These are phyloP conservation scores for Hippoglossus stenolepis DNA, from an alignment of 2,113 vertebrate species.

Conservation along the genomic window DNA sequence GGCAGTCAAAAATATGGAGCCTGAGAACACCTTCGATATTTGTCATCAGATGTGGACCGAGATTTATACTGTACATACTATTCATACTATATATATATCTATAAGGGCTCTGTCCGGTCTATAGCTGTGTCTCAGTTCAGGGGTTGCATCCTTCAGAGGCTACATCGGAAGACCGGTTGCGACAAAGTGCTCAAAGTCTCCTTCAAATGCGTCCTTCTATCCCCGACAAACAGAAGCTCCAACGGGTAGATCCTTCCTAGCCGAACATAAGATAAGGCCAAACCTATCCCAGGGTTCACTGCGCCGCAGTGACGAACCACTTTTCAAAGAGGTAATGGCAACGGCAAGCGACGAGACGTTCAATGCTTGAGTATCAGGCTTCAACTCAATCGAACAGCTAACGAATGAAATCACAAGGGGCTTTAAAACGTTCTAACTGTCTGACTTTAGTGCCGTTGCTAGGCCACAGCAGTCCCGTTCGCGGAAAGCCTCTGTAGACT, in stretches of 20 bases:
- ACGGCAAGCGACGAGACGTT: too few species aligned
- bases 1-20: slow-evolving; percentile 33
- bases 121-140: neutral
- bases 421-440: too few species aligned
- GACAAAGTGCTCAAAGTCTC: too few species aligned
- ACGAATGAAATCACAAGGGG: too few species aligned
- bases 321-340: neutral
- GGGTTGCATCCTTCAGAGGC: neutral
- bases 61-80: slow-evolving; percentile 4
- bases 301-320: neutral
- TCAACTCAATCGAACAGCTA: too few species aligned
- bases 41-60: slow-evolving; percentile 36
- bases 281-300: neutral
- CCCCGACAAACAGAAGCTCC: too few species aligned
- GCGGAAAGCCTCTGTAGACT: neutral
- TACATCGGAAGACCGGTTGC: too few species aligned
- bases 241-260: too few species aligned
- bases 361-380: too few species aligned
- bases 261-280: too few species aligned
- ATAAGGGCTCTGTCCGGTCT: neutral
- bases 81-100: slow-evolving; percentile 2
- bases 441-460: too few species aligned
- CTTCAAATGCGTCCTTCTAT: too few species aligned
- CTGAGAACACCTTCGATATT: slow-evolving; percentile 51
- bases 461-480: neutral